A percentile compares a stretch with the other conserved stretches of the same genome.
phyloP scores from a whole-genome alignment of 30 jellyfish, hydroid and myxozoan genomes.

The Cassiopea andromeda region DNA sequence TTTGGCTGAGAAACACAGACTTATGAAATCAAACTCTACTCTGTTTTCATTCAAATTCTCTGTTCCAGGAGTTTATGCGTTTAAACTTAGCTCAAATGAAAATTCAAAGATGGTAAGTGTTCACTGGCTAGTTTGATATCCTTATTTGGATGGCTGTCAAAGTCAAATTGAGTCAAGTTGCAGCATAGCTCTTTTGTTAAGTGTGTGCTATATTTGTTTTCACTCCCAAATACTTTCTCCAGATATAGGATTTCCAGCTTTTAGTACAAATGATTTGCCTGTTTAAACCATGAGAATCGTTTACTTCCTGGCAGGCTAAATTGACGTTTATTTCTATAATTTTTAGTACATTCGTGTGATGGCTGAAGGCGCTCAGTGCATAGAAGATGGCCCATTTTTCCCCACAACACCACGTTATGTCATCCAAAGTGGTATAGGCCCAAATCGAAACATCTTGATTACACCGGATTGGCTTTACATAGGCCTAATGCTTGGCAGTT shows the following conservation, averaged over 20 bases:
- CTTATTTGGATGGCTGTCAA: too few species aligned
- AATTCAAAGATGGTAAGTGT: slow-evolving; percentile 74
- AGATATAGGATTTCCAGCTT: too few species aligned
- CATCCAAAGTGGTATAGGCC: slow-evolving; percentile 89
- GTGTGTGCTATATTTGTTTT: too few species aligned
- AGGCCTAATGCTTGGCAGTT: slow-evolving; percentile 90
- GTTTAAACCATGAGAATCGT: background rate
- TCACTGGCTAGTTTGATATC: background rate
- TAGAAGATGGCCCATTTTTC: slow-evolving; percentile 96
- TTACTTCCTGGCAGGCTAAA: too few species aligned
- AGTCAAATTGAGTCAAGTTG: too few species aligned
- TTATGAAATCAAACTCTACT: slow-evolving; percentile 77
- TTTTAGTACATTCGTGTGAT: slow-evolving; percentile 93
- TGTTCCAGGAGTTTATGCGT: slow-evolving; percentile 91
- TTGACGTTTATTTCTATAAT: background rate
- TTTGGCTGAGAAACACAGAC: slow-evolving; percentile 80
- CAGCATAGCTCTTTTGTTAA: too few species aligned
- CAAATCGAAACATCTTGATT: slow-evolving; percentile 76
- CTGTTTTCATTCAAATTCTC: slow-evolving; percentile 82
- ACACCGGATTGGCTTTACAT: slow-evolving; percentile 95
- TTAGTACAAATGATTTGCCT: background rate
- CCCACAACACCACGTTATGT: slow-evolving; percentile 93
- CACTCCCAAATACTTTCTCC: too few species aligned
- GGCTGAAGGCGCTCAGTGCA: slow-evolving; percentile 98
- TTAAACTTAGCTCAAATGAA: slow-evolving; percentile 74